Percentiles rank a stretch among this genome's conserved stretches.
Evolutionary conservation across 2,888 invertebrate genomes (phyloP).

Genomic region (Axea sp.): DNA sequence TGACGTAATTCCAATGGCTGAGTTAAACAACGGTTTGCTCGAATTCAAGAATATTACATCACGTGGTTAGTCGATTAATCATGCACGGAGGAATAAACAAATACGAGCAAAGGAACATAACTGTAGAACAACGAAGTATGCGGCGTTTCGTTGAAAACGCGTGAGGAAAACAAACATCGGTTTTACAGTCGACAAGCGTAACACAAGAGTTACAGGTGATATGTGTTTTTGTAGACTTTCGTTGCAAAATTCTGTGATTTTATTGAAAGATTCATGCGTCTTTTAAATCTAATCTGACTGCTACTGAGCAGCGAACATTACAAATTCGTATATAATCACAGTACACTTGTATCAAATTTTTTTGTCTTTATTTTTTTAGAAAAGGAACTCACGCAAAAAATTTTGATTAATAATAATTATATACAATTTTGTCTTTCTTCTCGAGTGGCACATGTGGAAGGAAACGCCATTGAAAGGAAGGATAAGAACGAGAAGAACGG

Average conservation of each 20-base stretch:
- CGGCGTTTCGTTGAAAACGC: no score
- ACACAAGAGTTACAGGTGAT: conserved; percentile 31
- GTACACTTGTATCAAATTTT: conserved; percentile 52
- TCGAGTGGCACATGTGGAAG: conserved; percentile 60
- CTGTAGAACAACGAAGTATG: no score
- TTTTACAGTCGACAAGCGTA: no score
- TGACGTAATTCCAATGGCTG: no score
- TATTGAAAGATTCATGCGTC: conserved; percentile 12
- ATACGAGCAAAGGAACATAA: no score
- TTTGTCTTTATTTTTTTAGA: no score
- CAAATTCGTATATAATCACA: conserved; percentile 60
- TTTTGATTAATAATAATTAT: conserved; percentile 10
- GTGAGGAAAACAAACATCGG: no score
- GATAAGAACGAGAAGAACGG: conserved; percentile 22
- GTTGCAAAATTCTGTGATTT: conserved; percentile 54
- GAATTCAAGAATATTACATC: no score
- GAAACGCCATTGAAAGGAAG: conserved; percentile 42
- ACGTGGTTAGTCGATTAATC: no score
- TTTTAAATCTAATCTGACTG: conserved; percentile 47
- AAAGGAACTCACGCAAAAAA: conserved; percentile 17
- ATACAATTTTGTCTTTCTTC: conserved; percentile 43
- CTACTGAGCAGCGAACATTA: conserved; percentile 44
- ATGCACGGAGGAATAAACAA: no score
- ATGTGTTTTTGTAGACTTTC: conserved; percentile 61
- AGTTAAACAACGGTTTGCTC: no score